Evolutionary conservation across 2,888 invertebrate genomes (phyloP).

Genomic region (Chouioia cunea): DNA sequence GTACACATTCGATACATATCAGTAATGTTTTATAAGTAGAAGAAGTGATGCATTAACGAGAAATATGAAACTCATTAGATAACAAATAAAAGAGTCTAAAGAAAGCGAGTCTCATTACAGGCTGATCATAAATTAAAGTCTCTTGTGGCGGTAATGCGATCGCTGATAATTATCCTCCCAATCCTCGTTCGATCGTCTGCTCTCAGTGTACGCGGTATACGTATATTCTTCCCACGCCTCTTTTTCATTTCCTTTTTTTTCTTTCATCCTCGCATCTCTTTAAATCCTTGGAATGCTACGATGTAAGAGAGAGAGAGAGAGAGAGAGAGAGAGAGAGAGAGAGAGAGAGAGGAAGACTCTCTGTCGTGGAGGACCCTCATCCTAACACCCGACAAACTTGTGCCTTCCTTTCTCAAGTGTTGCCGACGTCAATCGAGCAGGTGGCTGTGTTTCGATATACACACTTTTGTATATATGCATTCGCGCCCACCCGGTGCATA

Average conservation of each 20-base stretch:
- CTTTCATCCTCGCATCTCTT: neutral
- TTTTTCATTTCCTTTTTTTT: neutral
- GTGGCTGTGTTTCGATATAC: slow-evolving; percentile 50
- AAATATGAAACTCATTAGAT: slow-evolving; percentile 2
- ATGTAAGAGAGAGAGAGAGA: neutral
- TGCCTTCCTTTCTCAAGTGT: slow-evolving; percentile 52
- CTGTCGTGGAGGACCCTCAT: slow-evolving; percentile 52
- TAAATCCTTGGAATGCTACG: slow-evolving; percentile 26
- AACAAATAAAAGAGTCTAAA: neutral
- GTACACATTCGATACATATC: neutral
- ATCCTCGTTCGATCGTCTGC: neutral
- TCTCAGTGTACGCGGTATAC: no score
- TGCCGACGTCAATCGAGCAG: slow-evolving; percentile 50
- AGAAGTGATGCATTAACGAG: neutral
- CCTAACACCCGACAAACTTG: slow-evolving; percentile 49
- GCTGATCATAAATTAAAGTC: slow-evolving; percentile 56
- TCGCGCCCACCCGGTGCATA: slow-evolving; percentile 55
- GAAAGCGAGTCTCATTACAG: slow-evolving; percentile 42
- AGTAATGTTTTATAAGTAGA: neutral
- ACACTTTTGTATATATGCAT: slow-evolving; percentile 56
- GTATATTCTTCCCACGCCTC: neutral
- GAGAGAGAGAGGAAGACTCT: slow-evolving; percentile 45
- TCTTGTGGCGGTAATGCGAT: slow-evolving; percentile 57
- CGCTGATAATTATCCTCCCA: slow-evolving; percentile 56
- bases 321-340: slow-evolving; percentile 1